These are phyloP conservation scores for Paracanthobrama guichenoti DNA, from an alignment of 2,113 vertebrate genomes.

Conservation along the genomic window DNA sequence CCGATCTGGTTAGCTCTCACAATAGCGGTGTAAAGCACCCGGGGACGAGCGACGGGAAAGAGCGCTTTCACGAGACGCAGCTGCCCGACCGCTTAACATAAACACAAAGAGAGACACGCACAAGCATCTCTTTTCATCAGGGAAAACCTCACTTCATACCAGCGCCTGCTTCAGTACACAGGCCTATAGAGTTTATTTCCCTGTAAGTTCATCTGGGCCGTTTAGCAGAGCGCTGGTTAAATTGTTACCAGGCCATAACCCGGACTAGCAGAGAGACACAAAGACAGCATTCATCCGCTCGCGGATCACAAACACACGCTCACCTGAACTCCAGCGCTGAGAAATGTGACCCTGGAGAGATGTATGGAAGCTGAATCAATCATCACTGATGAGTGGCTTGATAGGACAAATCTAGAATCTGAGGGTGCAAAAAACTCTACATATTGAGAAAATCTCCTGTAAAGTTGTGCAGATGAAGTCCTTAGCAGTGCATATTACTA, in stretches of 20 bases:
- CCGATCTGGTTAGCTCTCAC: constrained; percentile 21
- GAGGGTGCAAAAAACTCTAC: too few relatives aligned
- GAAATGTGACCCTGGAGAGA: too few relatives aligned
- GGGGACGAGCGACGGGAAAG: not conserved
- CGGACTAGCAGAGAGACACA: constrained; percentile 32
- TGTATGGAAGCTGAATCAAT: too few relatives aligned
- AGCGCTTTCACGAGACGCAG: constrained; percentile 69
- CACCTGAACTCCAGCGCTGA: not conserved
- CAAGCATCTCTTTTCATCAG: constrained; percentile 60
- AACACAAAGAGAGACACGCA: constrained; percentile 71
- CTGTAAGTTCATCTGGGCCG: constrained; percentile 17
- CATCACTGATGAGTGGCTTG: too few relatives aligned
- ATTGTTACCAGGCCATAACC: constrained; percentile 46
- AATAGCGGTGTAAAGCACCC: constrained; percentile 17
- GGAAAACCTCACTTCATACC: constrained; percentile 64
- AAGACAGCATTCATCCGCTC: not conserved
- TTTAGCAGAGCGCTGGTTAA: constrained; percentile 39
- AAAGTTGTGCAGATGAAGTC: too few relatives aligned
- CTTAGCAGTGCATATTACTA: too few relatives aligned
- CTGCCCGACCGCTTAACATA: constrained; percentile 78
- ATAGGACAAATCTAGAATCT: too few relatives aligned
- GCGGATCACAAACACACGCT: not conserved
- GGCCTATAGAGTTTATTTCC: constrained; percentile 14
- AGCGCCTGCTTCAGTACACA: constrained; percentile 56
- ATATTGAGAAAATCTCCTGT: too few relatives aligned